Percentiles rank a stretch among this genome's conserved stretches.
These are phyloP conservation scores for Avahi laniger DNA, from an alignment of 2,797 vertebrate species.

Conservation along the genomic window DNA sequence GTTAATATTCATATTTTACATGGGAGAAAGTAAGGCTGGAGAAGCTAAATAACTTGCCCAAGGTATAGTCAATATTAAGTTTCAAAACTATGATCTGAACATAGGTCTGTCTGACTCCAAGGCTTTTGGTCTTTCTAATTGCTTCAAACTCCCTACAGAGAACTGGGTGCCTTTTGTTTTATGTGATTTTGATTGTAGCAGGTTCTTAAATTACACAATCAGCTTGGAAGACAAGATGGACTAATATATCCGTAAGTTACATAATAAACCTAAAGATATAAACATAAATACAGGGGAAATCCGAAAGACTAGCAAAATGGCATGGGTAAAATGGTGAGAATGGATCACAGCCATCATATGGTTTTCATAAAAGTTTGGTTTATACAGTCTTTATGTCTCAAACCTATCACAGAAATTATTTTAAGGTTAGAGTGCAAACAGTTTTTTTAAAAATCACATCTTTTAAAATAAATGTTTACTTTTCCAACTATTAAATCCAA, in stretches of 20 bases:
- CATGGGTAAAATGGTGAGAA: neutral
- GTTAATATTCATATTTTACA: constrained; percentile 10
- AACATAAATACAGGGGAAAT: constrained; percentile 23
- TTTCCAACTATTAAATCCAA: constrained; percentile 12
- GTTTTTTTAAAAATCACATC: neutral
- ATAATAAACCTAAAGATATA: neutral
- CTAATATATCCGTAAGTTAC: neutral
- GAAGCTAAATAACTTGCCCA: neutral
- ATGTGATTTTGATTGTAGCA: neutral
- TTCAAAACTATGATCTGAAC: neutral
- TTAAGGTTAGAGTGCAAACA: constrained; percentile 19
- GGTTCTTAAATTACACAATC: constrained; percentile 2
- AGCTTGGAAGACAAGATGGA: neutral
- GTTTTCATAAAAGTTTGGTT: constrained; percentile 16
- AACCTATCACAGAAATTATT: neutral
- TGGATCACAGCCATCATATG: neutral
- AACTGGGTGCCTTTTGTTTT: neutral
- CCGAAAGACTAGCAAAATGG: constrained; percentile 1
- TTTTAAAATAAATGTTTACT: neutral
- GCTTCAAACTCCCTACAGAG: neutral
- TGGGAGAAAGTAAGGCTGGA: neutral
- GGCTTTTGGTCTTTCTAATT: neutral
- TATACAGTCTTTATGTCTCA: neutral
- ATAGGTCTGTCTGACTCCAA: neutral
- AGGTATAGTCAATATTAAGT: neutral